Base-by-base conservation (phyloP, 2,888 invertebrate species). In the Crocallis elinguaria region DNA sequence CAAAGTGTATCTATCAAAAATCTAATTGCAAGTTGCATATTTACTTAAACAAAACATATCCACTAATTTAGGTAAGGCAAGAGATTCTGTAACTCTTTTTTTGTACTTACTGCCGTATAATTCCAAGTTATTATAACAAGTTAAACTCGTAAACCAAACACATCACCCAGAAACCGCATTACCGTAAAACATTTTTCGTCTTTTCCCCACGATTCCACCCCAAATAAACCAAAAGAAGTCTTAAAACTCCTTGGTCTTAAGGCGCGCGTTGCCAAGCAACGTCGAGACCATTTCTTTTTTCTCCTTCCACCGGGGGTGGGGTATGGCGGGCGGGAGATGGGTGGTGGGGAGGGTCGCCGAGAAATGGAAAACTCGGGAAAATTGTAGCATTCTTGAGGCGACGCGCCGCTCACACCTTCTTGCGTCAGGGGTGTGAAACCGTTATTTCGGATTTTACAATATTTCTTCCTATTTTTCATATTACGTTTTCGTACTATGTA, bases 341-440 rank as follows among this genome's bases (percentile, higher is more conserved):
- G 57, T 63, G 51, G 62, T 66, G 73, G 77, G 73, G 77, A 72
- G 75, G 82, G 81, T 79, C 79, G 82, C 75, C 82, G 86, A 88
- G 90, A 88, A 90, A 90, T 90, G 91, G 91, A 91, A 91, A 91
- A 91, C 91, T 91, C 91, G 83, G 87, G 90, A 91, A 91, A 91
- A 91, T 89, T 91, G 91, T 91, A 91, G 91, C 91, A 91, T 91
- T 91, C 91, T 90, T 91, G 90, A 91, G 91, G 91, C 89, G 86
- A 88, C 87, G 87, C 86, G 82, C 79, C 78, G 83, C 90, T 88
- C 88, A 87, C 90, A 90, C 90, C 91, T 90, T 90, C 90, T 89
- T 86, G 73, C 62, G 69, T 30, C 64, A 69, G 86, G 67, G 66
- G 73, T 69, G 27, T 37, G 1, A 42, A 84, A 86, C 85, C 57